These are phyloP conservation scores for Podarcis muralis DNA, from an alignment of 2,113 vertebrate genomes.

Conservation along the genomic window DNA sequence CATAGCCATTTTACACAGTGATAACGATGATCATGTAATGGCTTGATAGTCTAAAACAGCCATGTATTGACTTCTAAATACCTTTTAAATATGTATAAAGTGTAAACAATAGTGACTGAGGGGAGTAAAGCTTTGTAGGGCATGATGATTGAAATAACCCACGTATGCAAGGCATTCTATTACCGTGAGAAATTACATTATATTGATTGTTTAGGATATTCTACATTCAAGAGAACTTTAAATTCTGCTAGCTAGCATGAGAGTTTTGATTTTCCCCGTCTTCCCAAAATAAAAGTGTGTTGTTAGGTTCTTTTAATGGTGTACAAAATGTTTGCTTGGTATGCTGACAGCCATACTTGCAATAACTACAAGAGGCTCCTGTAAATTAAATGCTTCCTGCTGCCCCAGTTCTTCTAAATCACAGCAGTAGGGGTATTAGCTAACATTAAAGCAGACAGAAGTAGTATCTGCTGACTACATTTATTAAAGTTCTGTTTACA, in stretches of 20 bases:
- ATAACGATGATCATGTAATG: background rate
- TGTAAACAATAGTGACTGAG: background rate
- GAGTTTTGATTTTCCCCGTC: background rate
- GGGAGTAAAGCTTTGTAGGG: background rate
- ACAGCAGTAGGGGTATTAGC: conserved; percentile 66
- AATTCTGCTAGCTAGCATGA: conserved; percentile 21
- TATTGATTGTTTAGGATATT: background rate
- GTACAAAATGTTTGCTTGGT: conserved; percentile 39
- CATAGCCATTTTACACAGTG: background rate
- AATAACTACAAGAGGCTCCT: conserved; percentile 56
- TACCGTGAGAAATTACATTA: background rate
- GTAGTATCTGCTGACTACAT: conserved; percentile 55
- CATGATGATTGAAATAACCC: background rate
- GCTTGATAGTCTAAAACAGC: background rate
- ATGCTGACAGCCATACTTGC: conserved; percentile 53
- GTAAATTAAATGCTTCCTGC: conserved; percentile 69
- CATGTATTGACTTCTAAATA: background rate
- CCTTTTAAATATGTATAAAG: background rate
- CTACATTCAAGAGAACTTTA: conserved; percentile 21
- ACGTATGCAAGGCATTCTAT: background rate
- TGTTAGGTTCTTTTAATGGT: conserved; percentile 48
- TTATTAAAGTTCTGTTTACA: conserved; percentile 58
- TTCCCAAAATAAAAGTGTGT: conserved; percentile 33
- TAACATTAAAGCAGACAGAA: conserved; percentile 65
- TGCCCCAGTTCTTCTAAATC: conserved; percentile 63